Base-by-base conservation (phyloP, 2,888 invertebrate species). In the Drosophila quinaria region DNA sequence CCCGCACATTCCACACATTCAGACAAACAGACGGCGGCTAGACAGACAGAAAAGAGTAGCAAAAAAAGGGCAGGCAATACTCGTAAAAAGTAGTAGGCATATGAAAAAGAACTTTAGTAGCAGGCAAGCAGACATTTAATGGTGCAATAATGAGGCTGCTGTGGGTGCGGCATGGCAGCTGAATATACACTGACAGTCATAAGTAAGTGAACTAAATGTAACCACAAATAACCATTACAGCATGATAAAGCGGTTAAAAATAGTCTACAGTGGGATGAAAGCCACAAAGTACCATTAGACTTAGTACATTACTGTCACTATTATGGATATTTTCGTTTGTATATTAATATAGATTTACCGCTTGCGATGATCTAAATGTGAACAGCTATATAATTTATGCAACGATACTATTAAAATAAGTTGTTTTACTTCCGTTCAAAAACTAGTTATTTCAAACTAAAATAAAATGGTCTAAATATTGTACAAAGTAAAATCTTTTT, bases 91-190 rank as follows among this genome's bases (percentile, higher is more conserved):
- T 70, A 72, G 88, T 75, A 81, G 76, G 49, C 75, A 55, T 51
- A 67, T 64, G 25, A 64, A 69, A 87, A 67, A 67, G 82, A 75
- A 81, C 52, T 82, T 76, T 71, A 49, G 75, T 60, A 61, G 82
- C 65, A 67, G 69, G 56, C 31, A 47, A 70, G 37, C 75, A 72
- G 86, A 78, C 85, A 86, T 61, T 73, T 81, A 90, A 89, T 89
- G 74, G 64, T 33, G 54, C 55, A 89, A 72, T 87, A 70, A 83
- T 85, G 70, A 68, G 63, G 55, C 58, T 44, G 35, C 50, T 65
- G 56, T 56, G 63, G 74, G 72, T 65, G 52, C 63, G 67, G 49
- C 39, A 64, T 41, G 64, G 56, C 35, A 44, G 22, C 22, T 44
- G 22, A 44, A n/a, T 44, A n/a, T 13, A 75, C 59, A 84, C 37